phyloP scores from a whole-genome alignment of 2,888 invertebrate species.

The Bellardia pandia region DNA sequence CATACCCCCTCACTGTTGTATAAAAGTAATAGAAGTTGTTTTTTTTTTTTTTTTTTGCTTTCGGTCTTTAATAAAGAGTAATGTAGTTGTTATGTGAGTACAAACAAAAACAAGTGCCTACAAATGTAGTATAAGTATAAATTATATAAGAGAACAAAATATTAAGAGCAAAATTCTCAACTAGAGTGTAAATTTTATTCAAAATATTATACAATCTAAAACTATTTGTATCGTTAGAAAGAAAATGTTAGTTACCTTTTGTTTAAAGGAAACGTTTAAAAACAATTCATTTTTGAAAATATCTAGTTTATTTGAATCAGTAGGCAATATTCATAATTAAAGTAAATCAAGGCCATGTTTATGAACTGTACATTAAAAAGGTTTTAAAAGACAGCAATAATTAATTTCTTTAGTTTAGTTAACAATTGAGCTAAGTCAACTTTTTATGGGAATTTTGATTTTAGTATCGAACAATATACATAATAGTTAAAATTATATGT shows the following conservation, averaged over 20 bases:
- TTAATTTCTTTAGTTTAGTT: too few species aligned
- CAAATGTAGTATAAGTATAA: neutral
- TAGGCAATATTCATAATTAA: neutral
- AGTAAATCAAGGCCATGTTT: conserved; percentile 13
- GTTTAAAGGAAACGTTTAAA: neutral
- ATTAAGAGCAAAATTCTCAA: conserved; percentile 5
- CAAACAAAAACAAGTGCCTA: neutral
- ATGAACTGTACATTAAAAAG: neutral
- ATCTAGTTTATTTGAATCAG: neutral
- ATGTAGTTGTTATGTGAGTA: neutral
- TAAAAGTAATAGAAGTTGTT: conserved; percentile 1
- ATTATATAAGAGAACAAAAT: conserved; percentile 29
- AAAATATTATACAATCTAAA: neutral
- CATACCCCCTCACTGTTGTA: neutral
- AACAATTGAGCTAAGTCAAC: too few species aligned
- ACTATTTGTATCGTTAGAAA: neutral
- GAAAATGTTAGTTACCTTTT: neutral
- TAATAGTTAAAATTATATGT: too few species aligned
- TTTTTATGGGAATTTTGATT: too few species aligned
- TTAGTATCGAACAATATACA: too few species aligned
- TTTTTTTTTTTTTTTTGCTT: neutral
- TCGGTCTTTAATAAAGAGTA: conserved; percentile 21
- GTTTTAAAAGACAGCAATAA: too few species aligned
- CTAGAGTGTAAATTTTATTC: neutral
- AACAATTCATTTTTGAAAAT: neutral